Percentiles rank a stretch among this genome's conserved stretches.
Conservation (phyloP, 1,140 invertebrate species). For the Brachionus plicatilis region DNA sequence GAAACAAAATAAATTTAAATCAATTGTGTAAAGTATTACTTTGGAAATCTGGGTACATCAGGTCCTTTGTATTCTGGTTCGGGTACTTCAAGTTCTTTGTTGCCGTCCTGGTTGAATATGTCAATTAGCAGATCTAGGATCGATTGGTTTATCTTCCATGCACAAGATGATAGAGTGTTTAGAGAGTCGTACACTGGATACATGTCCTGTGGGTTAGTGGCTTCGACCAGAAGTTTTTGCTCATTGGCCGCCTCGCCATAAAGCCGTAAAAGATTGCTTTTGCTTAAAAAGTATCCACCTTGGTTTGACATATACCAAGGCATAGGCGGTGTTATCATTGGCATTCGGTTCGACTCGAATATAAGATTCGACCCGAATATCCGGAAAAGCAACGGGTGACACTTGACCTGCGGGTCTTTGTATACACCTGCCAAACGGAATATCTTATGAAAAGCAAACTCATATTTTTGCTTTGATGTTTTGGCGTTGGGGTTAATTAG, state of each 20-base stretch:
- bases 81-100: constrained; percentile 33
- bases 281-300: constrained; percentile 23
- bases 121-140: constrained; percentile 14
- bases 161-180: constrained; percentile 6
- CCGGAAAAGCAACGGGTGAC: constrained; percentile 1
- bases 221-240: background rate
- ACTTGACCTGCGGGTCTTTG: constrained; percentile 17
- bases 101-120: constrained; percentile 31
- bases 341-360: constrained; percentile 21
- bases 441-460: constrained; percentile 35
- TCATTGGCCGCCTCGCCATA: background rate
- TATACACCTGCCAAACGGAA: constrained; percentile 16
- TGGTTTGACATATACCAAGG: background rate
- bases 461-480: background rate
- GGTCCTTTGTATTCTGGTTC: background rate
- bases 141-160: constrained; percentile 31
- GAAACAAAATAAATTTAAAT: no score
- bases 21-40: background rate
- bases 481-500: background rate
- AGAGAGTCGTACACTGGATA: constrained; percentile 25
- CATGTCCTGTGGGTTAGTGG: background rate
- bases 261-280: constrained; percentile 19
- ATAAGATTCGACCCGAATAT: constrained; percentile 9
- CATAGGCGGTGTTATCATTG: constrained; percentile 6
- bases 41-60: constrained; percentile 17